These are phyloP conservation scores for Picathartes gymnocephalus DNA, from an alignment of 2,113 vertebrate genomes.

Conservation along the genomic window DNA sequence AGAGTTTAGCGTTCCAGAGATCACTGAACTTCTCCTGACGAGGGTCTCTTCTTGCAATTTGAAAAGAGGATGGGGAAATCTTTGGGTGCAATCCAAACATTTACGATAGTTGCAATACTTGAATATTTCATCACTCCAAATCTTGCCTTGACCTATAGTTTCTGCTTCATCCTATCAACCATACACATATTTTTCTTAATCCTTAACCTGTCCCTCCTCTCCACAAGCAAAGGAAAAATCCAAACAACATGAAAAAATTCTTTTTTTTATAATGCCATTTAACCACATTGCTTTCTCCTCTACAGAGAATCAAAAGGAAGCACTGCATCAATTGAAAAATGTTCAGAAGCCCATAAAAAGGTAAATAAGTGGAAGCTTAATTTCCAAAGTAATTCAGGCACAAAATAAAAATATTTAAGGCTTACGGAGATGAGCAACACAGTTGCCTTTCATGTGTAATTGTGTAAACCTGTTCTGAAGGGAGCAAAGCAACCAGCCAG, in stretches of 20 bases:
- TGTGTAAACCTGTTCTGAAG: neutral
- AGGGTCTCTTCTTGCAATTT: neutral
- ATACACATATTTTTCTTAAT: neutral
- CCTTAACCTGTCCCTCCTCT: neutral
- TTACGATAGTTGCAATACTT: neutral
- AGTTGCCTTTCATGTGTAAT: neutral
- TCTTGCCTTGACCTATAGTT: neutral
- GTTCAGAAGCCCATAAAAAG: neutral
- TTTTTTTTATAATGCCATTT: neutral
- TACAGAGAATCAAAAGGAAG: neutral
- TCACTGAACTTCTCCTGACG: neutral
- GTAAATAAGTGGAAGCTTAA: neutral
- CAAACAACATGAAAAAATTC: neutral
- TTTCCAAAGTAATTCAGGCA: neutral
- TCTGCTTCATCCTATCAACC: neutral
- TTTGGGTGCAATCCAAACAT: neutral
- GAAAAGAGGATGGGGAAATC: neutral
- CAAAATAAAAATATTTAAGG: neutral
- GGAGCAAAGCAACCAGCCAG: neutral
- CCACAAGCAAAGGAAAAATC: neutral
- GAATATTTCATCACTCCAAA: neutral
- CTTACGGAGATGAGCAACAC: neutral
- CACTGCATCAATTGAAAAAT: neutral
- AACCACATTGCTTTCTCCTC: neutral
- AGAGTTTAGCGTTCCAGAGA: neutral